Percentiles rank a stretch among this genome's conserved stretches.
phyloP scores from a whole-genome alignment of 2,113 vertebrate genomes.

The Otocyon megalotis region DNA sequence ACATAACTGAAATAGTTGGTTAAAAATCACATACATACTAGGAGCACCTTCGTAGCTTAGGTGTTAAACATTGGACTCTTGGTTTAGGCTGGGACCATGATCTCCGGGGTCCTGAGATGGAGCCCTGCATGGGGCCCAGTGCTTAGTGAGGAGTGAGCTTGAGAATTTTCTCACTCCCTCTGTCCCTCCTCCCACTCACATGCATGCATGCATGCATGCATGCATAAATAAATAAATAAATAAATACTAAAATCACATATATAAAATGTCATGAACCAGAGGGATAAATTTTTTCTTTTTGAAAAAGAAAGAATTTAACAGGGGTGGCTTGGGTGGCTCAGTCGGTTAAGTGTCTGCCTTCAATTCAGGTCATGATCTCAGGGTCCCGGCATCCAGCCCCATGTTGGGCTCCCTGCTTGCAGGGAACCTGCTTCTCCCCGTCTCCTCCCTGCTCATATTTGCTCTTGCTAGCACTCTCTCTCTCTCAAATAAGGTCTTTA shows the following conservation, averaged over 20 bases:
- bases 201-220: not conserved
- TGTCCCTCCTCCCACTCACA: not conserved
- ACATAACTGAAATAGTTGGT: not conserved
- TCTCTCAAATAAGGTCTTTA: no score
- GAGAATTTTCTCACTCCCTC: not conserved
- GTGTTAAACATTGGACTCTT: not conserved
- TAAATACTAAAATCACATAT: not conserved
- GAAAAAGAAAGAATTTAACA: no score
- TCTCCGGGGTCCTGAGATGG: not conserved
- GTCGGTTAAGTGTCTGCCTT: no score
- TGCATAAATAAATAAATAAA: not conserved
- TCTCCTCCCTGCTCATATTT: no score
- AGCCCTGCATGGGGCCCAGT: not conserved
- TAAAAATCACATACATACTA: not conserved
- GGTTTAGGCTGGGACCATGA: not conserved
- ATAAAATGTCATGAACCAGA: not conserved
- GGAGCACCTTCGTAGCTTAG: not conserved
- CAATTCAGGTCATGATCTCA: not conserved
- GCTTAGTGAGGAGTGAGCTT: not conserved
- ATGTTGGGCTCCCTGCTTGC: no score
- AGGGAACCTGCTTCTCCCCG: no score
- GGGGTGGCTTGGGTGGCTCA: no score
- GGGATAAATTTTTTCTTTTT: not conserved
- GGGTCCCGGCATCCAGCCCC: no score
- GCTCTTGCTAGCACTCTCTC: no score